Conservation (phyloP, 64 coral and sea anemone species). For the Montipora capricornis region DNA sequence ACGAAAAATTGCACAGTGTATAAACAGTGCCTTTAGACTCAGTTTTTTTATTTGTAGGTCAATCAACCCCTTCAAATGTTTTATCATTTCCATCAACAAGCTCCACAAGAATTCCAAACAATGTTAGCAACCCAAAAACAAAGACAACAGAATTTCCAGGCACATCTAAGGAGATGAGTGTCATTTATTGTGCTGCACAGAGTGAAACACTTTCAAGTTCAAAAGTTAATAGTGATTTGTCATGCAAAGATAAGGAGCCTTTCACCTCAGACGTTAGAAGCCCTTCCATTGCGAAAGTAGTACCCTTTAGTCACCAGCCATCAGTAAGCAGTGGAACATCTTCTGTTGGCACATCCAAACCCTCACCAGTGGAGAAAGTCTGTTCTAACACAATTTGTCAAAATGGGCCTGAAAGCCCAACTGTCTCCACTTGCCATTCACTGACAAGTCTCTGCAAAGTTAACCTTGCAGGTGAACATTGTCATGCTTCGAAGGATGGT, state of each 20-base stretch:
- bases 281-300: constrained; percentile 31
- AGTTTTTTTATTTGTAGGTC: neutral
- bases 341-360: neutral
- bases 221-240: neutral
- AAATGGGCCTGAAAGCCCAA: neutral
- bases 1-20: too few relatives aligned
- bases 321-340: neutral
- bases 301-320: constrained; percentile 34
- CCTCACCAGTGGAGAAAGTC: neutral
- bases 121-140: neutral
- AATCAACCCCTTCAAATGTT: neutral
- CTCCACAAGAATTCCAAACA: neutral
- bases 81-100: neutral
- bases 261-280: neutral
- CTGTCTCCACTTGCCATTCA: neutral
- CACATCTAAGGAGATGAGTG: neutral
- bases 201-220: neutral
- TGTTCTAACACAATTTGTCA: neutral
- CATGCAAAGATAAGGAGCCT: neutral
- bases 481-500: constrained; percentile 4
- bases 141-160: neutral
- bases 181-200: neutral
- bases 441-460: neutral
- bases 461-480: neutral
- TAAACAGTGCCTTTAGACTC: too few relatives aligned